phyloP scores from a whole-genome alignment of 2,797 vertebrate species.

The Eulemur coronatus region DNA sequence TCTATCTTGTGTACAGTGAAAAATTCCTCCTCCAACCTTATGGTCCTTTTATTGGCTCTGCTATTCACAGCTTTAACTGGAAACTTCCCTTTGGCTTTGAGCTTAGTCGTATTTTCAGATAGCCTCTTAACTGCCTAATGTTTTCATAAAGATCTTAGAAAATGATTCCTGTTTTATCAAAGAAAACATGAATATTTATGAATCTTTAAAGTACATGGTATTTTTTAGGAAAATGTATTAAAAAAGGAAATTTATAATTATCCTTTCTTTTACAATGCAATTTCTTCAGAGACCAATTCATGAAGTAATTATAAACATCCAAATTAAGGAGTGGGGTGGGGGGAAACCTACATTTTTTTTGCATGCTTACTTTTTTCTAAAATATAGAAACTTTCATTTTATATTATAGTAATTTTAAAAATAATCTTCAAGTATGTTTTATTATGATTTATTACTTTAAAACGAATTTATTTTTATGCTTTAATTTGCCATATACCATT shows the following conservation, averaged over 20 bases:
- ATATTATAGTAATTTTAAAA: not conserved
- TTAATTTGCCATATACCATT: not conserved
- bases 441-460: not conserved
- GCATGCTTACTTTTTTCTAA: not conserved
- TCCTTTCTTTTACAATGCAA: not conserved
- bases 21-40: not conserved
- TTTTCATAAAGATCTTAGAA: not conserved
- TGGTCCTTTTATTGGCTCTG: not conserved
- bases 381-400: not conserved
- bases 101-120: not conserved
- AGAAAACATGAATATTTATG: not conserved
- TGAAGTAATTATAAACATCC: not conserved
- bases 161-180: not conserved
- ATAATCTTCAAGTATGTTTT: not conserved
- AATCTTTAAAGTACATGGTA: not conserved
- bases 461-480: not conserved
- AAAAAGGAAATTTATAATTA: not conserved
- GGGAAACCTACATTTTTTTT: not conserved
- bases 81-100: not conserved
- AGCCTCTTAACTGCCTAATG: not conserved
- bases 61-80: not conserved
- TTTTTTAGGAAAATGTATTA: not conserved
- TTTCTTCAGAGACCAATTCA: not conserved
- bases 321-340: not conserved
- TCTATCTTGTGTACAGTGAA: not conserved